Base-by-base conservation (phyloP, 1,140 invertebrate species). In the Copidosoma floridanum region DNA sequence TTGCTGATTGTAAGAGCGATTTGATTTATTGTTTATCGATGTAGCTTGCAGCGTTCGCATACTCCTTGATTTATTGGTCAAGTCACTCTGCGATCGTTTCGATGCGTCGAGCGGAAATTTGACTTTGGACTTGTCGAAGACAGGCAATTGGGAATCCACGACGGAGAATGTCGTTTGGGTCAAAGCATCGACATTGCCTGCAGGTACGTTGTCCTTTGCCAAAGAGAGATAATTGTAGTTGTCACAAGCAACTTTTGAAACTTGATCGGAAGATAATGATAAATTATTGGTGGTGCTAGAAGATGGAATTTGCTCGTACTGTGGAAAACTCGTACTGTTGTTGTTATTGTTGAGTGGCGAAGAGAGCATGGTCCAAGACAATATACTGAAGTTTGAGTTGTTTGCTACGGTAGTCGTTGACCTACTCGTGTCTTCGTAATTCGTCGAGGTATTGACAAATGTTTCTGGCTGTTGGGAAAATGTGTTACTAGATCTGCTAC, bases 331-430 rank as follows among this genome's bases (percentile, higher is more conserved):
- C n/a, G n/a, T n/a, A n/a, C n/a, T n/a, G 61, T 70, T 66, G 51
- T 62, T 66, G 26, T 64, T 65, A 14, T 46, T 64, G 6, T 68
- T 68, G 18, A 53, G 67, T 6, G 73, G 69, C 0, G 79, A 75
- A 4, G 78, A 78, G 29, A 78, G 70, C 0, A 77, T 81, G 0
- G 79, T 80, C 80, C 80, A 81, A 1, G 79, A 81, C 8, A 78
- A 52, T 27, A 81, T 80, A 51, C 79, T 81, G 43, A 80, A 80
- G 50, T 78, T 81, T 1, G 80, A 79, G 10, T 74, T 81, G 18
- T 78, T 73, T 29, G 77, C 78, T 26, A 76, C 70, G 1, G 76
- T 77, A 1, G 78, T 79, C 14, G 76, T 79, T 8, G 77, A 73
- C 51, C 62, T 75, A 2, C 68, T 67, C 14, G 58, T 65, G 54